phyloP scores from a whole-genome alignment of 53 echinoderm and acorn worm genomes.

The Paracentrotus lividus region DNA sequence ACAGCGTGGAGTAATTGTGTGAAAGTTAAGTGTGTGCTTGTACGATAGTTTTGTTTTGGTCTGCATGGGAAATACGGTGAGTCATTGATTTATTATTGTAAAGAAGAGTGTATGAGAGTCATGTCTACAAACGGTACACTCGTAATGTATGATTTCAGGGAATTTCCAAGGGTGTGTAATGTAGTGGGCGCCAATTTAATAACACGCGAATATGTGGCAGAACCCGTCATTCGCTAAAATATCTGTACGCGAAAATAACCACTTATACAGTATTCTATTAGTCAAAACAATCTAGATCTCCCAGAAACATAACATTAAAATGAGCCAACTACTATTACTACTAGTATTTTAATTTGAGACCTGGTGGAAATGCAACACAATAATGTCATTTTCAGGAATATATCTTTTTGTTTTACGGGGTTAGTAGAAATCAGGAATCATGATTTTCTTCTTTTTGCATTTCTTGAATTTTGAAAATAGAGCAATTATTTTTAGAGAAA shows the following conservation, averaged over 20 bases:
- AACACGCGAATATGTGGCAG: neutral
- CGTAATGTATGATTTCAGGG: neutral
- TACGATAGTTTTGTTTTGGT: neutral
- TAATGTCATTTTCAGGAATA: too few relatives aligned
- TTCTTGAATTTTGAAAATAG: too few relatives aligned
- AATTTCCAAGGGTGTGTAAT: neutral
- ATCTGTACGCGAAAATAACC: neutral
- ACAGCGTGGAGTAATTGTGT: neutral
- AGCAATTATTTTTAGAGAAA: too few relatives aligned
- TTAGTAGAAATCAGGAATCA: too few relatives aligned
- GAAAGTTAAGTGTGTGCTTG: neutral
- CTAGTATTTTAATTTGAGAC: too few relatives aligned
- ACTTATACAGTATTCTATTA: neutral
- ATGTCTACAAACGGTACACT: neutral
- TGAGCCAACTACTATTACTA: too few relatives aligned
- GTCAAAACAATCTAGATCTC: too few relatives aligned
- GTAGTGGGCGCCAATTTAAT: neutral
- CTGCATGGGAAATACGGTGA: neutral
- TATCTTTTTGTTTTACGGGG: too few relatives aligned
- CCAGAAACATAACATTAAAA: too few relatives aligned
- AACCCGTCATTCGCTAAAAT: neutral
- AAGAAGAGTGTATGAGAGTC: neutral
- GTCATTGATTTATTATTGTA: neutral
- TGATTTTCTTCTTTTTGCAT: too few relatives aligned
- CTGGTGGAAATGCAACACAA: too few relatives aligned